A percentile compares a stretch with the other conserved stretches of the same genome.
phyloP scores from a whole-genome alignment of 2,113 vertebrate genomes.

The Solea senegalensis region DNA sequence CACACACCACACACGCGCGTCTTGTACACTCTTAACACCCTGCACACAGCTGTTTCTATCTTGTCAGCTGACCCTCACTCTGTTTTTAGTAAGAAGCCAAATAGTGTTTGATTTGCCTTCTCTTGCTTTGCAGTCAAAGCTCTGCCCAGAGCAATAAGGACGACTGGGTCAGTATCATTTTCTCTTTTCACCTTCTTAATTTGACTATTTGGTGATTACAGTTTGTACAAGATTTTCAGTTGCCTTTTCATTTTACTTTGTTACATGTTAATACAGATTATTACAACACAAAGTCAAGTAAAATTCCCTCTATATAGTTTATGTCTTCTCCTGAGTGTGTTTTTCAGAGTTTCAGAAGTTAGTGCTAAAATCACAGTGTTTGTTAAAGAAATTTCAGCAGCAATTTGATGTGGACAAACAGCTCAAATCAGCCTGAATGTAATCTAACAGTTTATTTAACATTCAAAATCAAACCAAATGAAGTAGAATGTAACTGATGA shows the following conservation, averaged over 20 bases:
- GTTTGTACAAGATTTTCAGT: not conserved
- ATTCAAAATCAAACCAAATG: too few relatives aligned
- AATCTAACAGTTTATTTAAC: too few relatives aligned
- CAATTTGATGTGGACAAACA: too few relatives aligned
- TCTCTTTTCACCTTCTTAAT: not conserved
- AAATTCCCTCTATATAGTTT: too few relatives aligned
- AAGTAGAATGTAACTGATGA: too few relatives aligned
- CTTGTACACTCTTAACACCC: slow-evolving; percentile 49
- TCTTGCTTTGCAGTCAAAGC: not conserved
- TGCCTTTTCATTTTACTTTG: not conserved
- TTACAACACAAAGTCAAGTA: too few relatives aligned
- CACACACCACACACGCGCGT: slow-evolving; percentile 26
- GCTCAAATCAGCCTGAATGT: too few relatives aligned
- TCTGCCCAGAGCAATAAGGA: not conserved
- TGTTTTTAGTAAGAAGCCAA: slow-evolving; percentile 62
- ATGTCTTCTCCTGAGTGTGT: too few relatives aligned
- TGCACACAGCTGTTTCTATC: slow-evolving; percentile 72
- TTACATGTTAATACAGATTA: too few relatives aligned
- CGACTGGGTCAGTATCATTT: not conserved
- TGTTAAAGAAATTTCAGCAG: too few relatives aligned
- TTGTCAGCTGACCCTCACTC: slow-evolving; percentile 77
- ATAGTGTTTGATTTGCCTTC: slow-evolving; percentile 46
- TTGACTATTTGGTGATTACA: not conserved
- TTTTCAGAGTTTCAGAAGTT: too few relatives aligned
- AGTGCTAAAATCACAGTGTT: too few relatives aligned